Evolutionary conservation across 2,113 vertebrate species (phyloP).

Genomic region (Mesembrinibis cayennensis): DNA sequence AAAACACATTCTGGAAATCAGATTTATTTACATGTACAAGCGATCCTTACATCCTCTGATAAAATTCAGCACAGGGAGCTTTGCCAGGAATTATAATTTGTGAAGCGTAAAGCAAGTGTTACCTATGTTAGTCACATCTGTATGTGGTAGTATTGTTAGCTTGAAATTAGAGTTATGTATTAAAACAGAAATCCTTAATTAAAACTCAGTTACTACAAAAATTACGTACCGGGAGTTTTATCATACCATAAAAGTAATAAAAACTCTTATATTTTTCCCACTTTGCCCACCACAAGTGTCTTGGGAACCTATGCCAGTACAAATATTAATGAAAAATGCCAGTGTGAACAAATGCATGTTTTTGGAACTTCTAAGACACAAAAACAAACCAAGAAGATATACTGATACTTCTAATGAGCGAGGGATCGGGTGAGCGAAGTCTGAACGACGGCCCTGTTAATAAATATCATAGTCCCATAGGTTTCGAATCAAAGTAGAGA

Average conservation of each 20-base stretch:
- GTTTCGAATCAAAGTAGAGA: slow-evolving; percentile 66
- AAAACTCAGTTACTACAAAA: slow-evolving; percentile 27
- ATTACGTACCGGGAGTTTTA: slow-evolving; percentile 8
- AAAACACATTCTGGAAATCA: slow-evolving; percentile 72
- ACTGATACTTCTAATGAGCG: neutral
- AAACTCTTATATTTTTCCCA: slow-evolving; percentile 53
- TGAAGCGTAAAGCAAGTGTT: slow-evolving; percentile 12
- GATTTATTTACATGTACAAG: slow-evolving; percentile 61
- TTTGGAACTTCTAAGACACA: slow-evolving; percentile 30
- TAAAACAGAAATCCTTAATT: slow-evolving; percentile 42
- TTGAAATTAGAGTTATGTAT: slow-evolving; percentile 7
- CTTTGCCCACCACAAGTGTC: slow-evolving; percentile 41
- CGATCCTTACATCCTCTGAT: slow-evolving; percentile 42
- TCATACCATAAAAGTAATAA: slow-evolving; percentile 38
- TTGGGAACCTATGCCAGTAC: slow-evolving; percentile 29
- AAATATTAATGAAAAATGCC: slow-evolving; percentile 71
- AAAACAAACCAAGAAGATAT: slow-evolving; percentile 42
- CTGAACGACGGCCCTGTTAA: slow-evolving; percentile 61
- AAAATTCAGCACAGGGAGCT: slow-evolving; percentile 55
- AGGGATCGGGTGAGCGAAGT: neutral
- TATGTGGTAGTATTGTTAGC: neutral
- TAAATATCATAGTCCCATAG: slow-evolving; percentile 58
- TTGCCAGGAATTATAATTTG: slow-evolving; percentile 42
- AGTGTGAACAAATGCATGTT: slow-evolving; percentile 30
- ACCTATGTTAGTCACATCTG: slow-evolving; percentile 36